These are phyloP conservation scores for Brachyhypopomus occidentalis DNA, from an alignment of 2,113 vertebrate species.

Conservation along the genomic window DNA sequence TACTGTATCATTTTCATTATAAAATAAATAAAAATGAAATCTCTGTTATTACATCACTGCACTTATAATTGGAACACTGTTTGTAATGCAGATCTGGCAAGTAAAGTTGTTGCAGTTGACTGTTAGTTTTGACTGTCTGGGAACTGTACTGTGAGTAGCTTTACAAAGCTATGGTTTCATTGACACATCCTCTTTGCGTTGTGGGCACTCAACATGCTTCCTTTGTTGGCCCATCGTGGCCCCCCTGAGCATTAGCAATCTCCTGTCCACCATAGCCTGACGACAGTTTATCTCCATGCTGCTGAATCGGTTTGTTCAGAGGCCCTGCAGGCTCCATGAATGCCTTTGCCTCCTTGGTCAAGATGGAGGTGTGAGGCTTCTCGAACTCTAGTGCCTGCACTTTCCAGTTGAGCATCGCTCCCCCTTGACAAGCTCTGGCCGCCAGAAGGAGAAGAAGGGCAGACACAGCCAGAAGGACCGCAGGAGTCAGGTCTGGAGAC, in stretches of 20 bases:
- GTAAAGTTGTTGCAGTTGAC: conserved; percentile 43
- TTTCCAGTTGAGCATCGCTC: conserved; percentile 56
- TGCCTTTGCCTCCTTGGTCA: conserved; percentile 60
- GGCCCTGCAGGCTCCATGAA: conserved; percentile 51
- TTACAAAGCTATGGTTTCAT: conserved; percentile 31
- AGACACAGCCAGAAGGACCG: conserved; percentile 71
- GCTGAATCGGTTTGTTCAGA: conserved; percentile 31
- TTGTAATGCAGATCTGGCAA: conserved; percentile 52
- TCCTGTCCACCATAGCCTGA: conserved; percentile 48
- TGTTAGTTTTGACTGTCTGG: conserved; percentile 33
- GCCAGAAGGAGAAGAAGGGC: conserved; percentile 77
- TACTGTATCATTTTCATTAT: conserved; percentile 68
- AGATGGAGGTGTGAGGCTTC: conserved; percentile 53
- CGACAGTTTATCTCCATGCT: conserved; percentile 29
- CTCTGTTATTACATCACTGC: conserved; percentile 56
- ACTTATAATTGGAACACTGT: conserved; percentile 47
- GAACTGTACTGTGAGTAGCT: conserved; percentile 45
- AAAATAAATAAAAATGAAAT: conserved; percentile 80
- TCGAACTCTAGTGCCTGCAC: conserved; percentile 40
- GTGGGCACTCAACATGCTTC: conserved; percentile 45
- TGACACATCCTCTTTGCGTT: conserved; percentile 31
- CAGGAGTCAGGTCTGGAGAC: conserved; percentile 61
- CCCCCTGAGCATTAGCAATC: conserved; percentile 41
- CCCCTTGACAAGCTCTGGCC: conserved; percentile 59
- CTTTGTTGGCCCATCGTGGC: conserved; percentile 45